Evolutionary conservation across 2,888 invertebrate species (phyloP).

Genomic region (Cantharis rustica): DNA sequence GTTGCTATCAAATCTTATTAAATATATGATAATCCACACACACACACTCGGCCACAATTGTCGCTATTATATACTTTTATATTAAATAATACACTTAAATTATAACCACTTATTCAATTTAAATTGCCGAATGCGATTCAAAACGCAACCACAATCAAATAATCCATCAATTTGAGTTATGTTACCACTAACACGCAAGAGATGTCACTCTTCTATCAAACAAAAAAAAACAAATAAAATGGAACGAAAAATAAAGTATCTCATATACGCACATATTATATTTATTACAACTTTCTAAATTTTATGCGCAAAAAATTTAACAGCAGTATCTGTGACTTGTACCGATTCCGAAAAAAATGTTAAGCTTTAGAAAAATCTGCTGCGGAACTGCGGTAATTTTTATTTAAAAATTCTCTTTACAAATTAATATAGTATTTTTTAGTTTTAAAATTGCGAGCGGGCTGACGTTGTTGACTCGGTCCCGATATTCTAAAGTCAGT

Average conservation of each 20-base stretch:
- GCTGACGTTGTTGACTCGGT: too few relatives aligned
- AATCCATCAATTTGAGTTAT: neutral
- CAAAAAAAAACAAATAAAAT: neutral
- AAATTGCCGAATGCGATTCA: constrained; percentile 42
- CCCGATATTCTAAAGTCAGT: neutral
- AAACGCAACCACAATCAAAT: constrained; percentile 30
- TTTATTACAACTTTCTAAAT: too few relatives aligned
- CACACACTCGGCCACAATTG: neutral
- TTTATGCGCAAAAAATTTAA: too few relatives aligned
- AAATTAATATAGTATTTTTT: too few relatives aligned
- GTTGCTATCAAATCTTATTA: constrained; percentile 6
- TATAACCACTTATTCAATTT: constrained; percentile 51
- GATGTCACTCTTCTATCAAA: neutral
- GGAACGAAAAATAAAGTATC: neutral
- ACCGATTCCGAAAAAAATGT: too few relatives aligned
- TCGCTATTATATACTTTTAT: constrained; percentile 15
- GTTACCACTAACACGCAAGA: neutral
- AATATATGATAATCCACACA: constrained; percentile 3
- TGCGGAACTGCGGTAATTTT: too few relatives aligned
- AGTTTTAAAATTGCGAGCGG: too few relatives aligned
- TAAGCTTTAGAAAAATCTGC: too few relatives aligned
- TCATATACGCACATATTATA: neutral
- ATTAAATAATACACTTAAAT: constrained; percentile 26
- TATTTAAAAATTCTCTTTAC: too few relatives aligned
- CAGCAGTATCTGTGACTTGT: too few relatives aligned